Conservation (phyloP, 2,888 invertebrate genomes). For the Panzeria rudis region DNA sequence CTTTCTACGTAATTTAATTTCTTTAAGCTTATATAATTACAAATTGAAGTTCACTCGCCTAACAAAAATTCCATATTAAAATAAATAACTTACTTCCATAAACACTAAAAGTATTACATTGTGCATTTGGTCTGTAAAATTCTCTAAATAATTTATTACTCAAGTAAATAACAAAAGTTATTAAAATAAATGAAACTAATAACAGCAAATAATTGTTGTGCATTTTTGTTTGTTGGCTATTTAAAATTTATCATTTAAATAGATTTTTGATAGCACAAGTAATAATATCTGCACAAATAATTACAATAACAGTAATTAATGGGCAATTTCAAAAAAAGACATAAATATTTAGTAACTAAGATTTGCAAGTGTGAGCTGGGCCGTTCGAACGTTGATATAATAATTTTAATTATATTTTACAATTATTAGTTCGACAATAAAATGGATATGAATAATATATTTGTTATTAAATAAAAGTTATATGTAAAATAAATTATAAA, state of each 20-base stretch:
- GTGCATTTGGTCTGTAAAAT: background rate
- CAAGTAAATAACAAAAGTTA: conserved; percentile 18
- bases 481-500: background rate
- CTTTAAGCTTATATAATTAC: background rate
- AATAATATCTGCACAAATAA: conserved; percentile 25
- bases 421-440: conserved; percentile 34
- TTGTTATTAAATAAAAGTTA: background rate
- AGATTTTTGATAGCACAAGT: conserved; percentile 1
- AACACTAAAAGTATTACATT: background rate
- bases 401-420: conserved; percentile 53
- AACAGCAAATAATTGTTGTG: conserved; percentile 35
- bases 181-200: conserved; percentile 35
- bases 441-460: background rate
- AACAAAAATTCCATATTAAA: background rate
- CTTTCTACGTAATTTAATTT: background rate
- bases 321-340: background rate
- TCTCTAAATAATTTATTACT: conserved; percentile 12
- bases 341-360: background rate
- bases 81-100: background rate
- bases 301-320: conserved; percentile 35
- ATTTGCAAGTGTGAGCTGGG: background rate
- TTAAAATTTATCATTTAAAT: conserved; percentile 29
- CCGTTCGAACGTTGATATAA: background rate
- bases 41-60: background rate
- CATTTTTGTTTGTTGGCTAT: conserved; percentile 17